phyloP scores from a whole-genome alignment of 1,140 invertebrate species.

The Berghia stephanieae region DNA sequence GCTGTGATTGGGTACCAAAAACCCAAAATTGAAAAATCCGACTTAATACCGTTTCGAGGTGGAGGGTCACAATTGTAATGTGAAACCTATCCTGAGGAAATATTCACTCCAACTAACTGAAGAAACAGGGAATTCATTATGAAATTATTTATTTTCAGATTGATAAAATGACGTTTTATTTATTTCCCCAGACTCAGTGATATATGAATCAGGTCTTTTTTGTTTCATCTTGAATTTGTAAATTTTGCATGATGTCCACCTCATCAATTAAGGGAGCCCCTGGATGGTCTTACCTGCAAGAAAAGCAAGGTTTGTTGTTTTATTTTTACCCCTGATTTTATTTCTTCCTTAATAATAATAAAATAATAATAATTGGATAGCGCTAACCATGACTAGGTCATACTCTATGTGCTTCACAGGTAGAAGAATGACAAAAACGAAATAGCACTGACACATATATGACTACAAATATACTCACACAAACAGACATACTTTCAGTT shows the following conservation, averaged over 20 bases:
- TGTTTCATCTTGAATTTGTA: neutral
- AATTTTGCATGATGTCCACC: too few species aligned
- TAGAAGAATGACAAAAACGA: neutral
- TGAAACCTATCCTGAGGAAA: too few species aligned
- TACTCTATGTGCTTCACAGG: neutral
- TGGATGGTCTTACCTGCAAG: constrained; percentile 32
- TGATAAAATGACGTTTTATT: neutral
- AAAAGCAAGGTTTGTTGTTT: constrained; percentile 31
- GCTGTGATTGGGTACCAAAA: too few species aligned
- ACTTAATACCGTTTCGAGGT: too few species aligned
- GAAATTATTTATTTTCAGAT: neutral
- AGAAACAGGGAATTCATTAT: neutral
- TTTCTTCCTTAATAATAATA: neutral
- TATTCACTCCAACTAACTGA: too few species aligned
- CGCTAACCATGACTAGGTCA: neutral
- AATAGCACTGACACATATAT: neutral
- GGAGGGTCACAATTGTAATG: too few species aligned
- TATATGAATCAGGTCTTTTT: neutral
- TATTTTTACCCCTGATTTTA: neutral
- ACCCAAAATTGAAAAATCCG: too few species aligned
- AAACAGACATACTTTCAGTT: too few species aligned
- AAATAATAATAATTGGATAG: too few species aligned
- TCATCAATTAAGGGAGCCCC: constrained; percentile 18
- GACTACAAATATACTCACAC: too few species aligned
- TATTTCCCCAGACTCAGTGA: neutral